These are phyloP conservation scores for Sylvicola cinctus DNA, from an alignment of 2,888 invertebrate genomes.

Conservation along the genomic window DNA sequence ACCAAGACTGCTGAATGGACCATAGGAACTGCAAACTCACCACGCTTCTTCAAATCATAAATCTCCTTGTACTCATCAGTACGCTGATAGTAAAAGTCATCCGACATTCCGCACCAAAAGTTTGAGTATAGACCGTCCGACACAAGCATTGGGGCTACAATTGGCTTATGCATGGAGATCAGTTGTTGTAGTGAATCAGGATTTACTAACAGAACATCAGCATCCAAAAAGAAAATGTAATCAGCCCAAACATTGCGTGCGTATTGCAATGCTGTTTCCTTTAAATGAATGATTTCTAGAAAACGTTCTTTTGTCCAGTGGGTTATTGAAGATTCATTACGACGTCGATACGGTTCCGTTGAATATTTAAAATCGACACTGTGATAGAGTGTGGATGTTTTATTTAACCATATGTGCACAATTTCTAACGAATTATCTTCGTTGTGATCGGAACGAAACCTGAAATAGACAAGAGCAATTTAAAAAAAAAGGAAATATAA, in stretches of 20 bases:
- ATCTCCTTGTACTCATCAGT: conserved; percentile 73
- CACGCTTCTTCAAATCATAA: conserved; percentile 40
- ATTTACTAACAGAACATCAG: conserved; percentile 63
- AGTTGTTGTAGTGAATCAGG: conserved; percentile 38
- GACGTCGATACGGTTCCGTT: conserved; percentile 19
- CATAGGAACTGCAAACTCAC: conserved; percentile 77
- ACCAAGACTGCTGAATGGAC: conserved; percentile 75
- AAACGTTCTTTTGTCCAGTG: conserved; percentile 64
- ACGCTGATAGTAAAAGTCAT: conserved; percentile 61
- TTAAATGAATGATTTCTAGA: conserved; percentile 52
- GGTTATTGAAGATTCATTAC: conserved; percentile 38
- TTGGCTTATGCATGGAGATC: conserved; percentile 35
- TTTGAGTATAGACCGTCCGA: conserved; percentile 83
- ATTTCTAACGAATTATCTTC: conserved; percentile 54
- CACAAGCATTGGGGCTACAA: conserved; percentile 69
- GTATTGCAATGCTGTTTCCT: conserved; percentile 52
- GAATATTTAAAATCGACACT: conserved; percentile 30
- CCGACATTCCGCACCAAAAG: conserved; percentile 89
- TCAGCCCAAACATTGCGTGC: conserved; percentile 72
- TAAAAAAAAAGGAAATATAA: conserved; percentile 5
- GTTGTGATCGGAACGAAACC: conserved; percentile 78
- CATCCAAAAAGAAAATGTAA: conserved; percentile 67
- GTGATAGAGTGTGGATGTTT: conserved; percentile 44
- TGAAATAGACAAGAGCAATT: conserved; percentile 22
- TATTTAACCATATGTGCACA: conserved; percentile 47